Base-by-base conservation (phyloP, 2,113 vertebrate genomes). In the Phalacrocorax aristotelis region DNA sequence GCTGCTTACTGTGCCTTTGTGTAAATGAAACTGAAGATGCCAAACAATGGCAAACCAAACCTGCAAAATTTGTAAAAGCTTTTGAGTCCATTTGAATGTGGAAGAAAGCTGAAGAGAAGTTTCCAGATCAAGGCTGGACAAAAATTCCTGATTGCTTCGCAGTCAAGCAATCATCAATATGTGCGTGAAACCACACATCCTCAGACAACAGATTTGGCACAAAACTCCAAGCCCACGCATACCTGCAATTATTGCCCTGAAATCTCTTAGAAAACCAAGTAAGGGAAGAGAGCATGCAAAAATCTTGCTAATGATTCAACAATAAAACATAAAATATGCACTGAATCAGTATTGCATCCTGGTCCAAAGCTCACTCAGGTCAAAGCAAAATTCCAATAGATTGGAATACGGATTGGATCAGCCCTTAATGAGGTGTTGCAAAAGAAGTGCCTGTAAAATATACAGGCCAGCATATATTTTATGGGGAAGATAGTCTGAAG, bases 401-500 rank as follows among this genome's bases (percentile, higher is more conserved):
- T 66, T 91, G 66, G 72, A 57, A 72, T 89, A 81, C 2, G 5
- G 72, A 87, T 95, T 95, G 66, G 86, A 94, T 90, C 86, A 92
- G 91, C 51, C 86, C 71, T 87, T 97, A 80, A 97, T 76, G 95
- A 83, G 71, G 82, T 94, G 46, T 83, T 89, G 84, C 86, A 92
- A 90, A 96, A 97, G 89, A 92, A 83, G 38, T 87, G 86, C 80
- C 93, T 93, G 75, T 94, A 94, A 97, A 96, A 96, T 94, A 95
- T 94, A 96, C 83, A 93, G 95, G 83, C 96, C 96, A 74, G 93
- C 77, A 20, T 97, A 93, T 95, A 93, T 96, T 97, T 97, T 97
- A 97, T 96, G 95, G 78, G 38, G 75, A 97, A 97, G 89, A 97
- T 87, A 93, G 93, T 94, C 95, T 97, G 97, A 97, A 98, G 92